Evolutionary conservation across 2,888 invertebrate genomes (phyloP), one percentile per base, ranked within the genome.

Genomic region (Liopterus haemorrhoidalis): DNA sequence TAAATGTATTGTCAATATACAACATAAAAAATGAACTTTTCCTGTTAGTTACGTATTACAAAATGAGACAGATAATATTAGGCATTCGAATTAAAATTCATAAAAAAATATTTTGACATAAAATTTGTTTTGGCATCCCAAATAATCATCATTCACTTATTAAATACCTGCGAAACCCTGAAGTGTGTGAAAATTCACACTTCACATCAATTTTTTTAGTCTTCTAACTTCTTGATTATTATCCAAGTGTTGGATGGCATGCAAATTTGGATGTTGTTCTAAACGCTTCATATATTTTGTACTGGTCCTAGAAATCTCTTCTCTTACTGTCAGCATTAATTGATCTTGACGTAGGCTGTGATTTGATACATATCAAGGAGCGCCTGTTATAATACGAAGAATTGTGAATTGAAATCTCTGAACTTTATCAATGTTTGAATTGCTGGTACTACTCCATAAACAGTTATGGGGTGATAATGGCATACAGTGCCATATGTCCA

Each of bases 401-500:
- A 16, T 16, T 11, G 16, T 32, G 11, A n/a, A 15, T 32, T 32
- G 32, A n/a, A 31, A 31, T 15, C 11, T 5, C 14, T 31, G 31
- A 5, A 31, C 9, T 5, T 15, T 31, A 9, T 11, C 32, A 16
- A 32, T 32, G 18, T 32, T 32, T 5, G 16, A 32, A n/a, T 16
- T 18, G 15, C 32, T 32, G 8, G 32, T 19, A 5, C 18, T 16
- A 6, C 32, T 19, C 15, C 32, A 32, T 15, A 32, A n/a, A n/a
- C n/a, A n/a, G n/a, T n/a, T n/a, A n/a, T n/a, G n/a, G n/a, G n/a
- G n/a, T n/a, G n/a, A n/a, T n/a, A n/a, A n/a, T n/a, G n/a, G n/a
- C n/a, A n/a, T 32, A 18, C 9, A 15, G 19, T 15, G 14, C 32
- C 32, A 11, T 32, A 32, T 16, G 32, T 32, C 32, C 32, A 32